Evolutionary conservation across 2,797 vertebrate genomes (phyloP).

Genomic region (Spea hammondii): DNA sequence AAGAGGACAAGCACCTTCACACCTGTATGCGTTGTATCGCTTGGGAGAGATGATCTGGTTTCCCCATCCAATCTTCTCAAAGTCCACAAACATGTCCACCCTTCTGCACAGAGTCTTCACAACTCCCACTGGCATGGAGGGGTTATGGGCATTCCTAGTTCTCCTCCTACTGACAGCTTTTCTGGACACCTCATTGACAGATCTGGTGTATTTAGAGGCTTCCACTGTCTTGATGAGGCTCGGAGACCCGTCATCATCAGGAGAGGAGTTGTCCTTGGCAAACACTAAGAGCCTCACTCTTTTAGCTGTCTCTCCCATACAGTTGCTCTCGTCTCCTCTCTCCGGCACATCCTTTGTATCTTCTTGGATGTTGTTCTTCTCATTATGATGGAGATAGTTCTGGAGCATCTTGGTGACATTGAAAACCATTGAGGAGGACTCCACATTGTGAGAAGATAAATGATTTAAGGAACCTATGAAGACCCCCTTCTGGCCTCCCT

Average conservation of each 20-base stretch:
- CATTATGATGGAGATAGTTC: slow-evolving; percentile 69
- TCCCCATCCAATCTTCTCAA: slow-evolving; percentile 83
- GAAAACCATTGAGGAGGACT: slow-evolving; percentile 75
- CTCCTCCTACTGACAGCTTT: slow-evolving; percentile 72
- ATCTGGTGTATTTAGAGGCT: slow-evolving; percentile 74
- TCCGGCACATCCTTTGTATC: fast-evolving
- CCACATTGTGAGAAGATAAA: slow-evolving; percentile 48
- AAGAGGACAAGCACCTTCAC: slow-evolving; percentile 53
- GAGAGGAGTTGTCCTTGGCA: slow-evolving; percentile 66
- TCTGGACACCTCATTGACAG: slow-evolving; percentile 41
- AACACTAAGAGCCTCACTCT: slow-evolving; percentile 78
- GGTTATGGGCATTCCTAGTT: slow-evolving; percentile 68
- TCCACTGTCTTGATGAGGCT: slow-evolving; percentile 78
- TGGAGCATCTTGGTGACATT: slow-evolving; percentile 74
- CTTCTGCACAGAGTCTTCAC: slow-evolving; percentile 63
- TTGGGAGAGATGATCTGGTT: slow-evolving; percentile 84
- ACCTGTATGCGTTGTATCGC: slow-evolving; percentile 84
- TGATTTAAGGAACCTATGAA: slow-evolving; percentile 73
- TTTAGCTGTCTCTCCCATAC: slow-evolving; percentile 50
- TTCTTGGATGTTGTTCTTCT: fast-evolving
- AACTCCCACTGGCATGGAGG: slow-evolving; percentile 37
- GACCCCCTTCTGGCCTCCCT: slow-evolving; percentile 57
- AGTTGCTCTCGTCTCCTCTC: fast-evolving
- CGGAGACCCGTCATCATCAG: slow-evolving; percentile 55
- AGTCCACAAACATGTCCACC: slow-evolving; percentile 86